These are phyloP conservation scores for Girardinichthys multiradiatus DNA, from an alignment of 2,113 vertebrate genomes.

Conservation along the genomic window DNA sequence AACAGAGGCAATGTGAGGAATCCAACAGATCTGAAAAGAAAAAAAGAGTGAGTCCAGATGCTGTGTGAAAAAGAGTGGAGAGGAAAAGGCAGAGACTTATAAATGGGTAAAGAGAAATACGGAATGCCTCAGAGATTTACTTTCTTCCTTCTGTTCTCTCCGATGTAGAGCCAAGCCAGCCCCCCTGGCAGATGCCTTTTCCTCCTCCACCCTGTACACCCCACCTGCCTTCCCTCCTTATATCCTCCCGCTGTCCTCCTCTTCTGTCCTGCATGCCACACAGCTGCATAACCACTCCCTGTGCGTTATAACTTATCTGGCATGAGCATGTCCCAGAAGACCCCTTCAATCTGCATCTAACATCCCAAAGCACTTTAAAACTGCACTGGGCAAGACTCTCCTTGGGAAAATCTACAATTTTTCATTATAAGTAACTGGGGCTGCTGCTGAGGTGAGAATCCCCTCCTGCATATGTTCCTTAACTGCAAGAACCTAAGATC, in stretches of 20 bases:
- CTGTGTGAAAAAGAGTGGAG: conserved; percentile 45
- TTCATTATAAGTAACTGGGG: conserved; percentile 32
- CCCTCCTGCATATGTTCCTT: not conserved
- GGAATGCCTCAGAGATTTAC: conserved; percentile 60
- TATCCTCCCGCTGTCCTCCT: conserved; percentile 53
- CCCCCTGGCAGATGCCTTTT: conserved; percentile 64
- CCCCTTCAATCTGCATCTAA: conserved; percentile 33
- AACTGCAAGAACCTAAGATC: too few relatives aligned
- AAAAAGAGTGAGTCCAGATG: conserved; percentile 67
- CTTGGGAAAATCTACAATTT: conserved; percentile 20
- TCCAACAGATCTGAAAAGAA: conserved; percentile 47
- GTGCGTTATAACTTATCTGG: conserved; percentile 46
- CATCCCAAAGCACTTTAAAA: conserved; percentile 37
- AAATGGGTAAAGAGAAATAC: conserved; percentile 58
- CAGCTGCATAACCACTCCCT: conserved; percentile 65
- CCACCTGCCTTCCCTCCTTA: conserved; percentile 67
- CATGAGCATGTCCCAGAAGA: conserved; percentile 26
- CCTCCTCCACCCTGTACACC: conserved; percentile 60
- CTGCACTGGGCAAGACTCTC: conserved; percentile 17
- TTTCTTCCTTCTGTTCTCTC: conserved; percentile 64
- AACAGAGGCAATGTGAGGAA: conserved; percentile 34
- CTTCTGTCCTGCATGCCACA: conserved; percentile 53
- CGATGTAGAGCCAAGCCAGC: conserved; percentile 63
- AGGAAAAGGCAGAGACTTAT: conserved; percentile 63
- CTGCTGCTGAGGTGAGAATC: conserved; percentile 19